Base-by-base conservation (phyloP, 2,797 vertebrate species). In the Sebastolobus alascanus region DNA sequence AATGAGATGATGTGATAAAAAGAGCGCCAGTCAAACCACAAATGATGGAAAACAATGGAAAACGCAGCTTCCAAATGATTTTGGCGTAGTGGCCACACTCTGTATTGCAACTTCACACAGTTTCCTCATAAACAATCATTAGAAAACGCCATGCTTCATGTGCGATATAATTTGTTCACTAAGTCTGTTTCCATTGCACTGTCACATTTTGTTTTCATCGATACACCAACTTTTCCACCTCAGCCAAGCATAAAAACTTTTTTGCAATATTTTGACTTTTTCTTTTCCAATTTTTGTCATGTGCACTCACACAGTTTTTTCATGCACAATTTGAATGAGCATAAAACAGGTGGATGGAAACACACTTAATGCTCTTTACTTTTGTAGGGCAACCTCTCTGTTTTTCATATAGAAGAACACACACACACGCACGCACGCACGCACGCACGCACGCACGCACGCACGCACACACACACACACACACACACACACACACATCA, bases 361-460 rank as follows among this genome's bases (percentile, higher is more conserved):
- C 5, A 20, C 27, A 55, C 9, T n/a, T 43, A 1, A 14, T 8
- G 52, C 4, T 66, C 9, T 10, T 61, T 13, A 52, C 29, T 58
- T 58, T n/a, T 16, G 7, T 2, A 9, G 4, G 5, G 25, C 37
- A 59, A 4, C 43, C 5, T 29, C 8, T 58, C 13, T 37, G 35
- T 69, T 25, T 58, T 22, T 29, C 14, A 69, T 46, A 37, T 33
- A 0, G 11, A 60, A 12, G 8, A 54, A 37, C 37, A 25, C 7
- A 29, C 16, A 67, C 64, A 46, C 25, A 67, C 65, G 27, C 59
- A 60, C 31, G 35, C 40, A 43, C 12, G 52, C 50, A 71, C 61
- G 55, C 20, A 37, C 35, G n/a, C n/a, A n/a, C n/a, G n/a, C n/a
- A n/a, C n/a, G n/a, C n/a, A n/a, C n/a, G n/a, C n/a, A 25, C 11